Base-by-base conservation (phyloP, 2,888 invertebrate species). In the Macrostomum cliftonense region DNA sequence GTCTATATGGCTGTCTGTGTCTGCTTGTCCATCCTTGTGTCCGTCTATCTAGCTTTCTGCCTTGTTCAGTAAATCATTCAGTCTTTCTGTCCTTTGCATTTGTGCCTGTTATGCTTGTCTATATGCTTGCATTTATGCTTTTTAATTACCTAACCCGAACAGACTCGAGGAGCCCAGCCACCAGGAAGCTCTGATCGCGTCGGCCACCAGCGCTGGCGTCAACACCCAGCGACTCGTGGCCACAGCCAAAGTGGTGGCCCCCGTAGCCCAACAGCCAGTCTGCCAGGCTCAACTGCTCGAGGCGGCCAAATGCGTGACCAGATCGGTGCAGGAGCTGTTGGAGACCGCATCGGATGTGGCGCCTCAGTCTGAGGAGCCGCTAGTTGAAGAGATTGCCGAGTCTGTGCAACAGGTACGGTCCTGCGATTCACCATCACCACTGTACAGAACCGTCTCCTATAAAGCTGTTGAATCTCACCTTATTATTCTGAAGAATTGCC, bases 211-310 rank as follows among this genome's bases (percentile, higher is more conserved):
- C 67, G 91, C 91, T 68, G 97, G 97, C 0, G 74, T 95, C 40
- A 88, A 93, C 7, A 95, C 97, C 5, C 93, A 93, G 39, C 93
- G 95, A 64, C 76, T 97, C 2, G 95, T 97, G 0, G 93, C 93
- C 0, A 91, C 91, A 63, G 85, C 95, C 16, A 91, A 93, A 76
- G 74, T 77, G 45, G 75, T 77, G 13, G 75, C 76, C 1, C 76
- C 77, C 11, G 77, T 76, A 14, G 76, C 77, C 54, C 67, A 72
- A 46, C 74, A 72, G 58, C 73, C 74, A 9, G 72, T 72, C n/a
- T 77, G 75, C 59, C 76, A 93, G 63, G 83, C 85, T 58, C 95
- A 95, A 68, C 73, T 97, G 53, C 81, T 83, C 49, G 81, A 81
- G 51, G 93, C 97, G 0, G 86, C 91, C 1, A 78, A 86, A 16